A percentile compares a stretch with the other conserved stretches of the same genome.
Conservation (phyloP, 2,797 vertebrate genomes). For the Ptychobarbus kaznakovi region DNA sequence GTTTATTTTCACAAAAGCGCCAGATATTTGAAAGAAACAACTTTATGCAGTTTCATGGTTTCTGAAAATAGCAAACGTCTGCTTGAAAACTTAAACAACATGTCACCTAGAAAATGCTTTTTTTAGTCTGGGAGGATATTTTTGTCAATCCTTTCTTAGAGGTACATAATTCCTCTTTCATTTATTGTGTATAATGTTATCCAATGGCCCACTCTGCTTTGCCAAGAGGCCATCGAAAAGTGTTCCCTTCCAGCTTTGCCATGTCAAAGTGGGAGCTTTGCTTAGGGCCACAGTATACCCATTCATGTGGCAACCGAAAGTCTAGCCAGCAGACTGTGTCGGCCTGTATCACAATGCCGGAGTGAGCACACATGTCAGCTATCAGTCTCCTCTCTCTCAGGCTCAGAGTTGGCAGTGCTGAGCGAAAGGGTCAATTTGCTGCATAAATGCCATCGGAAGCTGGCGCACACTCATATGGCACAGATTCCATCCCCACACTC, state of each 20-base stretch:
- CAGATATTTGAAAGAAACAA: not conserved
- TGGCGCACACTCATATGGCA: conserved; percentile 66
- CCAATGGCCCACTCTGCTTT: conserved; percentile 25
- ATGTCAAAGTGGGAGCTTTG: conserved; percentile 60
- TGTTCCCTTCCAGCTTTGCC: conserved; percentile 53
- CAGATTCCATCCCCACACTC: conserved; percentile 29
- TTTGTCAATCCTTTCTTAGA: conserved; percentile 36
- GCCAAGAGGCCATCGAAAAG: conserved; percentile 54
- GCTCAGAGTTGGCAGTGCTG: conserved; percentile 57
- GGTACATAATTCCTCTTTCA: conserved; percentile 42
- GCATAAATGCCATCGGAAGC: conserved; percentile 74
- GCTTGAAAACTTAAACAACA: conserved; percentile 19
- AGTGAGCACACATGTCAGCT: conserved; percentile 55
- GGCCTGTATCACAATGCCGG: conserved; percentile 62
- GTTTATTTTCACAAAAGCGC: not conserved
- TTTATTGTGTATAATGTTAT: conserved; percentile 45
- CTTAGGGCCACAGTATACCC: conserved; percentile 62
- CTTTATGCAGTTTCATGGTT: not conserved
- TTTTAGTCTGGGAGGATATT: conserved; percentile 24
- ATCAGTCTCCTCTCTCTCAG: conserved; percentile 56
- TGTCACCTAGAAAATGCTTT: not conserved
- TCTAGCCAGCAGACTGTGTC: conserved; percentile 72
- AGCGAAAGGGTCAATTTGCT: conserved; percentile 60
- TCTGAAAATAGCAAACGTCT: conserved; percentile 20
- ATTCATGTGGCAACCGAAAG: conserved; percentile 74